Evolutionary conservation across 2,797 vertebrate genomes (phyloP).

Genomic region (Erpetoichthys calabaricus): DNA sequence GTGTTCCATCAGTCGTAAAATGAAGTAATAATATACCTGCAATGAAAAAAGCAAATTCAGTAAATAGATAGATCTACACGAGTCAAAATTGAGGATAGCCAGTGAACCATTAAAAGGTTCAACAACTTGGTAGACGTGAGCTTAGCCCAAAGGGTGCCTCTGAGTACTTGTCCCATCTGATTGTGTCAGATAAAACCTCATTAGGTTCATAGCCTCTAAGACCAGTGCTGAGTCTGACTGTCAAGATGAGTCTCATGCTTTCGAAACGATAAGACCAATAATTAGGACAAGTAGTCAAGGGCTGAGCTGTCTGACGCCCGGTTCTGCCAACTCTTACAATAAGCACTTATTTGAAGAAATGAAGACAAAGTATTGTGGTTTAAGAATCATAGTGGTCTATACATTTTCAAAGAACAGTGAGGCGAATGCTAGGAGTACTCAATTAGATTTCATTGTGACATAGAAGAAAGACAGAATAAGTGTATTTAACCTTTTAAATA

Average conservation of each 20-base stretch:
- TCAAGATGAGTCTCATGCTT: constrained; percentile 45
- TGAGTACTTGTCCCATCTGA: constrained; percentile 51
- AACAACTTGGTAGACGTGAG: constrained; percentile 29
- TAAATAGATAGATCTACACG: too few species aligned
- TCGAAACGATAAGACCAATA: constrained; percentile 54
- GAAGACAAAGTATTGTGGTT: too few species aligned
- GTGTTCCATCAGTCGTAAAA: too few species aligned
- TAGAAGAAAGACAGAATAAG: too few species aligned
- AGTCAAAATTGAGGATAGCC: background rate
- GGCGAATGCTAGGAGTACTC: too few species aligned
- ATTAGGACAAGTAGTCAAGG: constrained; percentile 43
- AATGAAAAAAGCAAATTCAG: too few species aligned
- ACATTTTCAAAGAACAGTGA: too few species aligned
- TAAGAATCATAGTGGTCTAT: too few species aligned
- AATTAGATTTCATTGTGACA: too few species aligned
- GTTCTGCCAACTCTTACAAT: background rate
- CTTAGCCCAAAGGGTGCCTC: constrained; percentile 36
- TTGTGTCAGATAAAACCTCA: constrained; percentile 52
- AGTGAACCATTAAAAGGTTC: background rate
- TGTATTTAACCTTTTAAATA: too few species aligned
- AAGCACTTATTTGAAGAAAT: too few species aligned
- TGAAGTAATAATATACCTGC: too few species aligned
- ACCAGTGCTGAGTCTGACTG: constrained; percentile 45
- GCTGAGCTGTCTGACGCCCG: constrained; percentile 33
- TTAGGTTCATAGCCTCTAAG: constrained; percentile 64